Percentiles rank a stretch among this genome's conserved stretches.
Evolutionary conservation across 2,113 vertebrate genomes (phyloP).

Genomic region (Leucoraja erinaceus): DNA sequence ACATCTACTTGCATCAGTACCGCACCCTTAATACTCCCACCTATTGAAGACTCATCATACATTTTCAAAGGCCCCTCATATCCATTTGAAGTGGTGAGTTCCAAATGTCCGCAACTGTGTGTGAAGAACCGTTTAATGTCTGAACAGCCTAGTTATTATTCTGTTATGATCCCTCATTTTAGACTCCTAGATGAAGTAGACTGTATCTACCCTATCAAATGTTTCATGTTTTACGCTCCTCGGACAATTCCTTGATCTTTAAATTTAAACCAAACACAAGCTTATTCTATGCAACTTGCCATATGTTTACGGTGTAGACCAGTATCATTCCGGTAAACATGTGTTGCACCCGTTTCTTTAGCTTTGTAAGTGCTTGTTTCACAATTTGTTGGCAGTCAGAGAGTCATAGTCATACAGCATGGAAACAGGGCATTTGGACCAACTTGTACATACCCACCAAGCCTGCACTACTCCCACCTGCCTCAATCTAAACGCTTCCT

Average conservation of each 20-base stretch:
- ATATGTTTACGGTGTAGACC: background rate
- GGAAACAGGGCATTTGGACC: too few species aligned
- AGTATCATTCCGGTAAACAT: background rate
- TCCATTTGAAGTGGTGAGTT: background rate
- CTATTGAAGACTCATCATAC: background rate
- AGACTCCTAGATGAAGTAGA: background rate
- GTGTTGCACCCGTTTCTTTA: background rate
- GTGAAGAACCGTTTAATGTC: background rate
- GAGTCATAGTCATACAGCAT: too few species aligned
- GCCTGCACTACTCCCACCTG: too few species aligned
- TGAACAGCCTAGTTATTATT: background rate
- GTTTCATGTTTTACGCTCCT: background rate
- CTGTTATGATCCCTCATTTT: background rate
- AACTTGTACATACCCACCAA: too few species aligned
- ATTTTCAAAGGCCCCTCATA: background rate
- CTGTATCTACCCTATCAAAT: background rate
- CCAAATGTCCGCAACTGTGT: background rate
- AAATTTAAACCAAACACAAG: background rate
- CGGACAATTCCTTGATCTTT: too few species aligned
- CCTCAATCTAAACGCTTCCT: too few species aligned
- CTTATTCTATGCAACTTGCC: background rate
- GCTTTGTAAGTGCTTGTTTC: background rate
- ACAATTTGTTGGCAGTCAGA: background rate
- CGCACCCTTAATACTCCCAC: too few species aligned
- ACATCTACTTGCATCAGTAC: background rate